Conservation (phyloP, 2,113 vertebrate species). For the Nannospalax galili region DNA sequence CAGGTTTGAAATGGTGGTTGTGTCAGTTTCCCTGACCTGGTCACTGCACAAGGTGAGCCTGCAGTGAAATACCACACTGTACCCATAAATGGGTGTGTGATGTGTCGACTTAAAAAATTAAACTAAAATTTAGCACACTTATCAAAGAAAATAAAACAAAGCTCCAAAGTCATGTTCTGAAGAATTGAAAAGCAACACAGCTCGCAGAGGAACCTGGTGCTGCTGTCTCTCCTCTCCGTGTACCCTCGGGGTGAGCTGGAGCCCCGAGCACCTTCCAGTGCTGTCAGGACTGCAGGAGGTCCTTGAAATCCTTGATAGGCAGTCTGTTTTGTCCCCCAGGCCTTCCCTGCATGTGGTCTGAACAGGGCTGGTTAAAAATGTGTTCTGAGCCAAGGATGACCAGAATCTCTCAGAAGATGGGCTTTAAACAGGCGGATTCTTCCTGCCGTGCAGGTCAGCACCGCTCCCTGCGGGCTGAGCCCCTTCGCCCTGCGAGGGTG, state of each 20-base stretch:
- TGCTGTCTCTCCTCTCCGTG: neutral
- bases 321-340: neutral
- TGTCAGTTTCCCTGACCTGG: neutral
- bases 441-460: neutral
- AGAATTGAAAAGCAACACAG: neutral
- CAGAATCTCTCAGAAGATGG: neutral
- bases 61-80: neutral
- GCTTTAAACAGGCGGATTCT: neutral
- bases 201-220: neutral
- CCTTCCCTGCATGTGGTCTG: neutral
- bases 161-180: neutral
- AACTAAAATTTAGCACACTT: neutral
- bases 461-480: neutral
- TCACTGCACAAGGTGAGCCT: neutral
- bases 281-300: too few relatives aligned
- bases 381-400: neutral
- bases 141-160: neutral
- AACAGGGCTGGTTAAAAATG: conserved; percentile 16
- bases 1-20: neutral
- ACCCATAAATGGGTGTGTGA: neutral
- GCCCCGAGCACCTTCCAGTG: neutral
- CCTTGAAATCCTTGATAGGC: neutral
- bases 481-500: neutral
- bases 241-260: neutral
- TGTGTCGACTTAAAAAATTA: neutral